These are phyloP conservation scores for Forpus xanthops DNA, from an alignment of 2,797 vertebrate genomes.

Conservation along the genomic window DNA sequence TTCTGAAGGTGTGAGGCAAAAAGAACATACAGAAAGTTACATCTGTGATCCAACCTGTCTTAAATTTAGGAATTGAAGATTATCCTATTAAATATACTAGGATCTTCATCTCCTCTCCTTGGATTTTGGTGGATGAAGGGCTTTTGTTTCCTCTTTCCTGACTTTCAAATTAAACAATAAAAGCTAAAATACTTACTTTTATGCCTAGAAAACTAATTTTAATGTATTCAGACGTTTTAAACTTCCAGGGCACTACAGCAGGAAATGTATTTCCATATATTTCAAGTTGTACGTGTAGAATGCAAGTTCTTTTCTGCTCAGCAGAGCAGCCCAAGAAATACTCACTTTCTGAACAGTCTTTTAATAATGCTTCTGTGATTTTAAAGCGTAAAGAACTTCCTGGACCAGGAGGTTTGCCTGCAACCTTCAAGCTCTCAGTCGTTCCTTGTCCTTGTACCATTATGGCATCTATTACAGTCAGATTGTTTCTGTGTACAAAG, in stretches of 20 bases:
- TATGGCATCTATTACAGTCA: slow-evolving; percentile 92
- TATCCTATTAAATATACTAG: not conserved
- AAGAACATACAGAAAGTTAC: not conserved
- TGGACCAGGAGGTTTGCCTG: slow-evolving; percentile 89
- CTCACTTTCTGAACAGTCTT: slow-evolving; percentile 96
- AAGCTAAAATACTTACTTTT: not conserved
- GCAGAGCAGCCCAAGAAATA: slow-evolving; percentile 11
- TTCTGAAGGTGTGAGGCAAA: not conserved
- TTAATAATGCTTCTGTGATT: slow-evolving; percentile 93
- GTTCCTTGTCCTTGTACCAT: slow-evolving; percentile 92
- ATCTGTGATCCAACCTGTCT: not conserved
- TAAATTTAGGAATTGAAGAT: not conserved
- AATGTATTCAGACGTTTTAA: not conserved
- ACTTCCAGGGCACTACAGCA: not conserved
- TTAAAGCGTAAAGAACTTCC: slow-evolving; percentile 95
- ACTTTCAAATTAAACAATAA: not conserved
- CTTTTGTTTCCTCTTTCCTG: not conserved
- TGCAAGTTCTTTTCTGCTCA: not conserved
- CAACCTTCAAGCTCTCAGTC: slow-evolving; percentile 90
- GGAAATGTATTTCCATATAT: not conserved
- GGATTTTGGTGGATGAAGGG: not conserved
- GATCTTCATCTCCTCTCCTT: not conserved
- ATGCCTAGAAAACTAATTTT: not conserved
- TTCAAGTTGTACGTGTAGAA: not conserved
- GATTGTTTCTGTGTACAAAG: slow-evolving; percentile 86